Conservation (phyloP, 53 echinoderm and acorn worm species). For the Holothuria scabra region DNA sequence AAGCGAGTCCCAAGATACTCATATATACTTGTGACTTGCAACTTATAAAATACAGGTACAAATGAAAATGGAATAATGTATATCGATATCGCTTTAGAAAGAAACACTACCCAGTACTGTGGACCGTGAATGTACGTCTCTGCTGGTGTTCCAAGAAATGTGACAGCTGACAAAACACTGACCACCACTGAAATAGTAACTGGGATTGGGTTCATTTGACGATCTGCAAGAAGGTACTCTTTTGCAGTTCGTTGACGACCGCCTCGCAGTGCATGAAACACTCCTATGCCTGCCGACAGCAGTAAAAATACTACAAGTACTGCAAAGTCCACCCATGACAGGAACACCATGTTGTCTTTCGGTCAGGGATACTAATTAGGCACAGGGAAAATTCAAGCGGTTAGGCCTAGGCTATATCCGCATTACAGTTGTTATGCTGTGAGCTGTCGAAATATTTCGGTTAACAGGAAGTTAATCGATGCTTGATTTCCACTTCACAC, state of each 20-base stretch:
- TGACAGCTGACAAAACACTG: slow-evolving; percentile 30
- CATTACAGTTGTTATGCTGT: no score
- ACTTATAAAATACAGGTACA: slow-evolving; percentile 41
- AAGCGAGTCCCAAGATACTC: slow-evolving; percentile 42
- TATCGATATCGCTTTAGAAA: slow-evolving; percentile 14
- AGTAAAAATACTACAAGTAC: neutral
- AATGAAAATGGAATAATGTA: slow-evolving; percentile 29
- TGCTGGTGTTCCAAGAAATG: slow-evolving; percentile 41
- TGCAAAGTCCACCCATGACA: slow-evolving; percentile 17
- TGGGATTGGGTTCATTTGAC: slow-evolving; percentile 42
- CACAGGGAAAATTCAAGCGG: no score
- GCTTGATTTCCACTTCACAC: no score
- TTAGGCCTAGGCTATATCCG: no score
- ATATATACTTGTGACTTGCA: slow-evolving; percentile 35
- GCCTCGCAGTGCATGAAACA: slow-evolving; percentile 37
- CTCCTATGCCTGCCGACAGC: slow-evolving; percentile 22
- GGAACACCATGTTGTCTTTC: neutral
- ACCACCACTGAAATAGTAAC: slow-evolving; percentile 42
- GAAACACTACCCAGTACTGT: slow-evolving; percentile 24
- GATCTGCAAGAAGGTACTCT: slow-evolving; percentile 38
- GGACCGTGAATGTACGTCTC: slow-evolving; percentile 39
- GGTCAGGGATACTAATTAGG: no score
- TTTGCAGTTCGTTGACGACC: slow-evolving; percentile 43
- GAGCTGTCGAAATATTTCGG: no score
- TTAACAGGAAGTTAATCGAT: no score